Percentiles rank a stretch among this genome's conserved stretches.
phyloP scores from a whole-genome alignment of 2,113 vertebrate genomes.

The Hiodon tergisus region DNA sequence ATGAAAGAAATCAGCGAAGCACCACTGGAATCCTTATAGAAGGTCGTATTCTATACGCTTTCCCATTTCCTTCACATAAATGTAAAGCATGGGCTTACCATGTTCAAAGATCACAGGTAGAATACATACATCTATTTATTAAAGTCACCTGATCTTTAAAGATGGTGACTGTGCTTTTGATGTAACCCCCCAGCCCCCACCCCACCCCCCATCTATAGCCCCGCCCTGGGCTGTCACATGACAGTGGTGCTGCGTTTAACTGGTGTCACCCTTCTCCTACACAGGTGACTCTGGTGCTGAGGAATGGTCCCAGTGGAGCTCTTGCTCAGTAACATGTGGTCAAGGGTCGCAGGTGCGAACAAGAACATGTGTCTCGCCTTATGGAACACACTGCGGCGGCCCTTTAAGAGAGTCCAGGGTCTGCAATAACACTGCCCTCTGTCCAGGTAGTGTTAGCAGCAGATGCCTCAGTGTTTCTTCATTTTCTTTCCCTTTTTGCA shows the following conservation, averaged over 20 bases:
- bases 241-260: conserved; percentile 73
- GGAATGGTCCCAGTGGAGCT: conserved; percentile 99
- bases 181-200: conserved; percentile 20
- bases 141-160: neutral
- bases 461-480: conserved; percentile 69
- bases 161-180: conserved; percentile 5
- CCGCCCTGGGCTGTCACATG: conserved; percentile 47
- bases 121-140: conserved; percentile 23
- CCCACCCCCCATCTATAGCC: conserved; percentile 31
- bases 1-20: too few species aligned
- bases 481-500: conserved; percentile 45
- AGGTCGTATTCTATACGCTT: neutral
- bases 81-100: neutral
- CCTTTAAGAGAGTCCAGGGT: conserved; percentile 99
- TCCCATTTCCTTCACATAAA: neutral
- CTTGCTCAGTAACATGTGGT: conserved; percentile 99
- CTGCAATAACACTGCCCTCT: conserved; percentile 99
- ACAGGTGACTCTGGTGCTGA: conserved; percentile 99
- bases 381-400: conserved; percentile 99
- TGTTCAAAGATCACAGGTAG: conserved; percentile 54
- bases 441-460: conserved; percentile 99
- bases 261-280: conserved; percentile 85
- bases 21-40: too few species aligned
- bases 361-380: conserved; percentile 99
- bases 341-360: conserved; percentile 99